Evolutionary conservation across 2,797 vertebrate species (phyloP), one percentile per base, ranked within the genome.

Genomic region (Lophotriccus pileatus): DNA sequence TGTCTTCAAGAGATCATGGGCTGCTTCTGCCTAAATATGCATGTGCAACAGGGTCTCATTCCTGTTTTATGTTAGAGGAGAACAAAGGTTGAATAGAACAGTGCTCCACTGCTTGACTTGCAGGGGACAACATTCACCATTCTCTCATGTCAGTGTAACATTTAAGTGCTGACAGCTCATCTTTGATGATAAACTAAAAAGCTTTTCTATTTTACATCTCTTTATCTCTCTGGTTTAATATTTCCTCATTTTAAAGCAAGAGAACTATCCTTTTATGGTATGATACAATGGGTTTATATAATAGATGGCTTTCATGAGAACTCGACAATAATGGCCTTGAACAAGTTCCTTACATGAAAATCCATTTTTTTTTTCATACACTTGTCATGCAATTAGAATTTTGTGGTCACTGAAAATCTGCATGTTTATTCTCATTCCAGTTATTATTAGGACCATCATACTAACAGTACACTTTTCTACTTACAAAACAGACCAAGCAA

Each of bases 251-350:
- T 59, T 87, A 81, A 90, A 82, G 52, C 22, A 55, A 76, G 69
- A 96, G 62, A 89, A 28, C 34, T 80, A 63, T 87, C 58, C 64
- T 95, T 94, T 91, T 85, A 94, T 58, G 83, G 78, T 59, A 41
- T 30, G 5, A 37, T 77, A 83, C 78, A 60, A 78, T 32, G 49
- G 44, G 18, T 66, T 90, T 87, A 73, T 73, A 52, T 30, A 93
- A 74, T 72, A 92, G 18, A 78, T 23, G 55, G 24, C 14, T 91
- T 81, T 39, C 8, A 59, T 39, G 20, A 89, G 53, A 95, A 89
- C 50, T 87, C 85, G 74, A 39, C 62, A 80, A 59, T 79, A 81
- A 95, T 23, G 53, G 52, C 75, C 36, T 79, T 72, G 73, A 90
- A 89, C 68, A 66, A 89, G 58, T 10, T 92, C 72, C 44, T 72